Percentiles rank a stretch among this genome's conserved stretches.
Conservation (phyloP, 1,140 invertebrate genomes). For the Brachionus calyciflorus region DNA sequence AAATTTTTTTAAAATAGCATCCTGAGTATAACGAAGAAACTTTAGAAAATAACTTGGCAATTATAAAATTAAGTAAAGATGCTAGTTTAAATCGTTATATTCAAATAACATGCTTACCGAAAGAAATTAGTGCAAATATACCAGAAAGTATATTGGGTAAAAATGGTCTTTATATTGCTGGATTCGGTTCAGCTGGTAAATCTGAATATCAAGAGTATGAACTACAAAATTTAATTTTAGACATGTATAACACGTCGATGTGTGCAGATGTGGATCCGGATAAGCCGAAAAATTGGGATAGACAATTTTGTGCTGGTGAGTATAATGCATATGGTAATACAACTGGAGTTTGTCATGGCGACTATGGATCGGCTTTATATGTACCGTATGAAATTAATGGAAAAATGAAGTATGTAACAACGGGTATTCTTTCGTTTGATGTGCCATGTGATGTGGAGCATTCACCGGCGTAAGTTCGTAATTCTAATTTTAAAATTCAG, state of each 20-base stretch:
- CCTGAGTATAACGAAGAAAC: background rate
- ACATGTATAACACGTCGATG: conserved; percentile 38
- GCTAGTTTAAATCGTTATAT: background rate
- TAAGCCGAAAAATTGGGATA: conserved; percentile 32
- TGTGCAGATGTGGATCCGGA: background rate
- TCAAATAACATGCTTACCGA: conserved; percentile 17
- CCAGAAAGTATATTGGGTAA: background rate
- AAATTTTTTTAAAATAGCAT: no score
- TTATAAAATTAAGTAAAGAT: background rate
- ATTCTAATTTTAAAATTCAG: background rate
- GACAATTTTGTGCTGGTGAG: conserved; percentile 43
- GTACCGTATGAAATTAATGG: background rate
- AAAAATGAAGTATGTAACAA: conserved; percentile 4
- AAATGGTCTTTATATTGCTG: conserved; percentile 20
- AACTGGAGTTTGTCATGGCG: conserved; percentile 26
- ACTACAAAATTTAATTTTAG: background rate
- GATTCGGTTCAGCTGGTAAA: background rate
- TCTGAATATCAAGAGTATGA: background rate
- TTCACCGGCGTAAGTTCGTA: conserved; percentile 4
- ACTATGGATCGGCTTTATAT: conserved; percentile 30
- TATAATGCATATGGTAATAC: conserved; percentile 7
- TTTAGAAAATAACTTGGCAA: conserved; percentile 26
- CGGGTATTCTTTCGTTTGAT: conserved; percentile 26
- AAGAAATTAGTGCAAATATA: background rate
- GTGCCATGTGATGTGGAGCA: background rate